Conservation (phyloP, 2,797 vertebrate species). For the Tarsius wallacei region DNA sequence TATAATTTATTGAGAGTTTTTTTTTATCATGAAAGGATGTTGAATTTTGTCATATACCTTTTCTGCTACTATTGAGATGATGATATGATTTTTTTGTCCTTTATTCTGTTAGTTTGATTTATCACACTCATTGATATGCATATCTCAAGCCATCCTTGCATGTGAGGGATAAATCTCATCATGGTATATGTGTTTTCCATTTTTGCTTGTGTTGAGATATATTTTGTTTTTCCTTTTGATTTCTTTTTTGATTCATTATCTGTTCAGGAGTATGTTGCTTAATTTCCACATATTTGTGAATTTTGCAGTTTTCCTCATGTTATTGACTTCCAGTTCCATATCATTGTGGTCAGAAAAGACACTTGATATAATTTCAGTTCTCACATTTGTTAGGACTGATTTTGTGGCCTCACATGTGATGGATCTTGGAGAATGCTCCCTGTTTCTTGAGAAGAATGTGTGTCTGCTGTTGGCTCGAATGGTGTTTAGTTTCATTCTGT, state of each 20-base stretch:
- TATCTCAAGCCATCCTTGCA: not conserved
- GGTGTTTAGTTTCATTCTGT: not conserved
- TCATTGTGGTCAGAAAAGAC: not conserved
- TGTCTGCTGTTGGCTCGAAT: not conserved
- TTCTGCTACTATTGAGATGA: not conserved
- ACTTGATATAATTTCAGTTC: not conserved
- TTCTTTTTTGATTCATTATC: not conserved
- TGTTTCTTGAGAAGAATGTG: not conserved
- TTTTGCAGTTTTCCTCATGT: not conserved
- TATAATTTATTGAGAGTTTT: not conserved
- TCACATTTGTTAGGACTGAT: not conserved
- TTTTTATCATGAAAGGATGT: not conserved
- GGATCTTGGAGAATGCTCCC: not conserved
- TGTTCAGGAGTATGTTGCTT: not conserved
- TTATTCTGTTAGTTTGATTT: not conserved
- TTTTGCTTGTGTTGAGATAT: not conserved
- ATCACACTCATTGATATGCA: not conserved
- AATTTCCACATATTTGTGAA: not conserved
- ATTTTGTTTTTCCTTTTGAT: not conserved
- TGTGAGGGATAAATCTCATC: not conserved
- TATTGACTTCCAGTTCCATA: not conserved
- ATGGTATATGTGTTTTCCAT: not conserved
- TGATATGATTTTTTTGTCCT: not conserved
- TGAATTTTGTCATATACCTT: not conserved
- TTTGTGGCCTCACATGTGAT: not conserved